A percentile compares a stretch with the other conserved stretches of the same genome.
phyloP scores from a whole-genome alignment of 1,140 invertebrate genomes.

The Acromyrmex charruanus region DNA sequence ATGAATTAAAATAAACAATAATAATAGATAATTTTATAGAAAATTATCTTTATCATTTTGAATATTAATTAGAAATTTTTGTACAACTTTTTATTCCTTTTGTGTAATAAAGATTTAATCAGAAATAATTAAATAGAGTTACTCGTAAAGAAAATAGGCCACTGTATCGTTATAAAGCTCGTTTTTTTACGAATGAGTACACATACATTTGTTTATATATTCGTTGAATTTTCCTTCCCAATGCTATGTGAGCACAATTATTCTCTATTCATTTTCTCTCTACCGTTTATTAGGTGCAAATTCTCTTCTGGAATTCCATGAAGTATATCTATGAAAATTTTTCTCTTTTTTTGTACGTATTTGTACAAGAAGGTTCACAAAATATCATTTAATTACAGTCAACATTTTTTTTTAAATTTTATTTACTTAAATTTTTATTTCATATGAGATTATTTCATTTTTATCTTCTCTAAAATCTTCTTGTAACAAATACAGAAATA shows the following conservation, averaged over 20 bases:
- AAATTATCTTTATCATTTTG: background rate
- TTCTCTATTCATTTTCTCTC: constrained; percentile 39
- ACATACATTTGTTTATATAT: background rate
- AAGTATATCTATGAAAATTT: constrained; percentile 28
- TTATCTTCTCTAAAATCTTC: background rate
- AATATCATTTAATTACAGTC: background rate
- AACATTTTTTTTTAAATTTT: background rate
- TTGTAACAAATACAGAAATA: background rate
- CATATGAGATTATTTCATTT: background rate
- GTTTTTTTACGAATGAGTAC: too few relatives aligned
- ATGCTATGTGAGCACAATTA: background rate
- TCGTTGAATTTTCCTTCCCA: background rate
- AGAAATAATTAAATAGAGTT: background rate
- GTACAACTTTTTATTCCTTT: background rate
- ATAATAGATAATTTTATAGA: background rate
- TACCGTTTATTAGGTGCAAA: constrained; percentile 40
- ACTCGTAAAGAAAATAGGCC: too few relatives aligned
- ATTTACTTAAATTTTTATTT: constrained; percentile 2
- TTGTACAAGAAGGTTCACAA: background rate
- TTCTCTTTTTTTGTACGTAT: background rate
- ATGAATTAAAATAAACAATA: background rate
- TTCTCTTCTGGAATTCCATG: background rate
- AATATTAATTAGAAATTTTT: background rate
- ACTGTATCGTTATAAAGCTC: too few relatives aligned
- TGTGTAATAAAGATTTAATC: background rate